Base-by-base conservation (phyloP, 2,888 invertebrate species). In the Crocallis elinguaria region DNA sequence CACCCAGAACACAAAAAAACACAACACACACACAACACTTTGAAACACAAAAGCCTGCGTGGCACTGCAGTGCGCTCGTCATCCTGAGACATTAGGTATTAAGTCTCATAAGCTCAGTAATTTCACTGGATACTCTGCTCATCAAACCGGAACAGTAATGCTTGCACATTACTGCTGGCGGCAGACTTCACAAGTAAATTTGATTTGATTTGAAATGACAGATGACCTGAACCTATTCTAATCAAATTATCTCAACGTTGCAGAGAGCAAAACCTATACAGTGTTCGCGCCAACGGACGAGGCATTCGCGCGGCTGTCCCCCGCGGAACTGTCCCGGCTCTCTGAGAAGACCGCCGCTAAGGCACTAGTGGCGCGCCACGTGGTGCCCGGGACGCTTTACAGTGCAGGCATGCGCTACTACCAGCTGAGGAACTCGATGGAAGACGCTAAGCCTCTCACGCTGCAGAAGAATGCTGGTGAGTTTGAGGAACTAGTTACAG, bases 371-470 rank as follows among this genome's bases (percentile, higher is more conserved):
- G 94, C 95, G 72, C 92, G 94, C 43, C 97, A 97, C 79, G 92
- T 96, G 49, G 92, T 95, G 51, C 93, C 96, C 2, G 96, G 96
- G 36, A 95, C 96, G 0, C 88, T 97, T 2, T 97, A 96, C 90
- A 96, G 96, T 41, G 96, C 96, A 2, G 97, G 97, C 44, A 96
- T 97, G 95, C 92, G 96, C 67, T 97, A 96, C 87, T 97, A 96
- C 84, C 96, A 97, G 86, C 94, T 96, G 30, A 93, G 95, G 78
- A 96, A 96, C 76, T 95, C 95, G 43, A 93, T 97, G 80, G 94
- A 94, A 64, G 93, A 95, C 35, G 94, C 95, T 30, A 94, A 94
- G 62, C 95, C 96, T 5, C 91, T 97, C 11, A 96, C 96, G 42
- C 85, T 97, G 67, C 96, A 96, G 79, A 97, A 97, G 92, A 96